Conservation (phyloP, 2,888 invertebrate genomes). For the Zaprionus bogoriensis region DNA sequence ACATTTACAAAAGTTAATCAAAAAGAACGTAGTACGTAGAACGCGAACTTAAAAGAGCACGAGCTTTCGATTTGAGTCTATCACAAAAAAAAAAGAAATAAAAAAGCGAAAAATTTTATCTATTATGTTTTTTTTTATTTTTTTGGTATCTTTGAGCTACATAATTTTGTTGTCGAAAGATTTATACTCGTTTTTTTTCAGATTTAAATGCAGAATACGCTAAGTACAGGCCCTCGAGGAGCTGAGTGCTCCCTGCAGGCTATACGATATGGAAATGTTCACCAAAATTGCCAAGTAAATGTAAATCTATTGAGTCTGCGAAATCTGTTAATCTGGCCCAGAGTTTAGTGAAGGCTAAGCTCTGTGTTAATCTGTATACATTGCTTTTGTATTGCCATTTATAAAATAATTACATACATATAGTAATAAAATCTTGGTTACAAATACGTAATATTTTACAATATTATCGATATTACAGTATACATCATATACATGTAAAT, state of each 20-base stretch:
- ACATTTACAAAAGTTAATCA: slow-evolving; percentile 63
- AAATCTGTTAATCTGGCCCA: slow-evolving; percentile 17
- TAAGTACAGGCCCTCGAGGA: slow-evolving; percentile 27
- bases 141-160: slow-evolving; percentile 68
- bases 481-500: slow-evolving; percentile 9
- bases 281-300: slow-evolving; percentile 24
- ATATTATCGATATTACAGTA: slow-evolving; percentile 63
- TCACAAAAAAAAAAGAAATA: slow-evolving; percentile 68
- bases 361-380: slow-evolving; percentile 9
- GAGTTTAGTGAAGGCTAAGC: slow-evolving; percentile 21
- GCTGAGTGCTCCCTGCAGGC: slow-evolving; percentile 1
- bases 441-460: slow-evolving; percentile 69
- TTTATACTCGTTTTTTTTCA: slow-evolving; percentile 11
- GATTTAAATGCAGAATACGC: slow-evolving; percentile 49
- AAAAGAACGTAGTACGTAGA: too few species aligned
- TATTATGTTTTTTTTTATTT: slow-evolving; percentile 7
- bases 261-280: slow-evolving; percentile 15
- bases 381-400: slow-evolving; percentile 47
- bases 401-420: slow-evolving; percentile 51
- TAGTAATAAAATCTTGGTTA: slow-evolving; percentile 69
- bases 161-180: slow-evolving; percentile 36
- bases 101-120: slow-evolving; percentile 30
- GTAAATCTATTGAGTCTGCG: slow-evolving; percentile 29
- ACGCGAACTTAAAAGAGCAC: slow-evolving; percentile 53
- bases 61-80: slow-evolving; percentile 55